Base-by-base conservation (phyloP, 37 sponge, comb jelly and placozoan species). In the Aplysina aerophoba region DNA sequence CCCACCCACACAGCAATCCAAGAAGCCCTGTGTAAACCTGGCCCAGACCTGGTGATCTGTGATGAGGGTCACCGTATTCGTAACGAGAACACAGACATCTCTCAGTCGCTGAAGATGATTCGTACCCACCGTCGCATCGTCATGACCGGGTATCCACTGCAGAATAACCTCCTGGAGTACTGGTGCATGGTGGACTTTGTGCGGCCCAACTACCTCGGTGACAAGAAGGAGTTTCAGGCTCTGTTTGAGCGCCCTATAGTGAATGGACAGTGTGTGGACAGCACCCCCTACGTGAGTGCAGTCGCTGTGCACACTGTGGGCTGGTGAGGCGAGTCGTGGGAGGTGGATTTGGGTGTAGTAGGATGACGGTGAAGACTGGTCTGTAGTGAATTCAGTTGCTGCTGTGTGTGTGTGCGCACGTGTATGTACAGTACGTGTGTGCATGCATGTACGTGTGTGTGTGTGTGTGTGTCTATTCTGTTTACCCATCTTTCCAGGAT, bases 171-270 rank as follows among this genome's bases (percentile, higher is more conserved):
- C 27, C 55, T 73, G 39, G 99, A 99, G 89, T 99, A 99, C 88
- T 99, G 97, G 97, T 99, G 99, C 73, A 99, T 99, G 99, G 93
- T 99, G 67, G 99, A 99, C 88, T 99, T 99, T 87, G 99, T 99
- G 5, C 67, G 99, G 25, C 99, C 99, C 44, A 96, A 88, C 80
- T 97, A 95, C 82, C 94, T 99, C n/a, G 99, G 99, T 20, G 95
- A 91, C 55, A 95, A 95, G 71, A 91, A 94, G 55, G 97, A 99
- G 61, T 99, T 99, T 89, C 82, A 83, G 33, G 94, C 97, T 83
- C 85, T 99, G 79, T 99, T 99, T 90, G 96, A 93, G 81, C 68
- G 96, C 19, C 99, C 99, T 4, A 99, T 99, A 38, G 85, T 66
- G 34, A 99, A 99, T 61, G 99, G 99, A 30, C 97, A 97, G 81